Percentiles rank a stretch among this genome's conserved stretches.
These are phyloP conservation scores for Podarcis raffonei DNA, from an alignment of 2,113 vertebrate species.

Conservation along the genomic window DNA sequence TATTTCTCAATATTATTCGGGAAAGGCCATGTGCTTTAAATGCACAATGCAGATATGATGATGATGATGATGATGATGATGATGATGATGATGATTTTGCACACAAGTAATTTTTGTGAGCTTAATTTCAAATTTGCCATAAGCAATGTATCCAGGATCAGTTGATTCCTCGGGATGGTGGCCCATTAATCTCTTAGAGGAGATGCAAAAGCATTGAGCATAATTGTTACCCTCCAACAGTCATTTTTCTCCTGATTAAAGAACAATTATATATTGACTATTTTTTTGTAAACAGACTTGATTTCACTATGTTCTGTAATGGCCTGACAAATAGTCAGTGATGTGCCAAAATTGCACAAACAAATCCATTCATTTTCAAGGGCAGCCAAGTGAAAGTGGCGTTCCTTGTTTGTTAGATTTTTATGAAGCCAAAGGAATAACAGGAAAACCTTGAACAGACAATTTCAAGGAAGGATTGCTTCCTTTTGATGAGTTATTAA, in stretches of 20 bases:
- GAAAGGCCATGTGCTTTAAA: too few species aligned
- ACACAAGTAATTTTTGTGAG: too few species aligned
- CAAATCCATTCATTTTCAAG: background rate
- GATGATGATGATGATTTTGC: too few species aligned
- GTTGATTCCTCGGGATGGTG: background rate
- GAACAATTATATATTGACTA: background rate
- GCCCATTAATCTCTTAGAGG: too few species aligned
- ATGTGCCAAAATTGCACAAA: background rate
- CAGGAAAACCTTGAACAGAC: constrained; percentile 29
- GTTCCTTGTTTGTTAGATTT: background rate
- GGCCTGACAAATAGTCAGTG: background rate
- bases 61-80: too few species aligned
- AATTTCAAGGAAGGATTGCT: background rate
- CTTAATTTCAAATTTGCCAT: too few species aligned
- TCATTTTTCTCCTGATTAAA: background rate
- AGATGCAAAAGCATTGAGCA: background rate
- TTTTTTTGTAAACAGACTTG: background rate
- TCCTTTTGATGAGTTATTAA: background rate
- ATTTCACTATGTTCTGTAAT: background rate
- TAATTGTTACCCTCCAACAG: background rate
- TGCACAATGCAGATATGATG: too few species aligned
- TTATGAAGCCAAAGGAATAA: constrained; percentile 3
- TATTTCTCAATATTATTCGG: too few species aligned
- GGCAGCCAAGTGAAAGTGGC: background rate
- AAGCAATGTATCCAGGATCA: background rate